Base-by-base conservation (phyloP, 2,797 vertebrate genomes). In the Bradypodion ventrale region DNA sequence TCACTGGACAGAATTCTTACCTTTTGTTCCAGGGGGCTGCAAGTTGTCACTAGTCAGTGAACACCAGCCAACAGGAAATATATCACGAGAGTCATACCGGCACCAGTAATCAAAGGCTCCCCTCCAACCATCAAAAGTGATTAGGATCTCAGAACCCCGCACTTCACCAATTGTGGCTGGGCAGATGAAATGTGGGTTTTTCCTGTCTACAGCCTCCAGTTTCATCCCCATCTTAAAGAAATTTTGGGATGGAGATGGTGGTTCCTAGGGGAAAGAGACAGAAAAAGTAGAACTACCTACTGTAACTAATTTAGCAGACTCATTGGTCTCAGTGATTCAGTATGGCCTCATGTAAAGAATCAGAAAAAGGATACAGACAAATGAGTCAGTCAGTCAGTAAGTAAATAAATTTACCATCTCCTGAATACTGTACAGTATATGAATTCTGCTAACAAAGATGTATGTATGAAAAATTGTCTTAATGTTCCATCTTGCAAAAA, bases 61-160 rank as follows among this genome's bases (percentile, higher is more conserved):
- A 82, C 99, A 99, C 99, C 99, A 99, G 95, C 98, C 98, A 79
- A 99, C 98, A 35, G 99, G 99, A 95, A 99, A 99, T 96, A 99
- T 97, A 96, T 99, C 99, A 29, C 99, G 96, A 6, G 98, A 99
- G 95, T 99, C 98, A 75, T 99, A 99, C 87, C 99, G 98, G 95
- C 99, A 99, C 97, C 98, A 99, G 96, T 99, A 99, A 96, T 99
- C 99, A 93, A 99, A 99, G 87, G 98, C 99, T 83, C 99, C 99
- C 90, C 98, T 96, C 99, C 99, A 99, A 92, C 99, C 99, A 89
- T 99, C 99, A 86, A 99, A 99, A 93, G 99, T 99, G 96, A 99
- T 98, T 91, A 98, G 97, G 96, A 99, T 97, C 96, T 99, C 98
- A 49, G 97, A 97, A 46, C 99, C 99, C 15, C 98, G 97, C 94